Conservation (phyloP, 2,888 invertebrate genomes). For the Sesamia inferens region DNA sequence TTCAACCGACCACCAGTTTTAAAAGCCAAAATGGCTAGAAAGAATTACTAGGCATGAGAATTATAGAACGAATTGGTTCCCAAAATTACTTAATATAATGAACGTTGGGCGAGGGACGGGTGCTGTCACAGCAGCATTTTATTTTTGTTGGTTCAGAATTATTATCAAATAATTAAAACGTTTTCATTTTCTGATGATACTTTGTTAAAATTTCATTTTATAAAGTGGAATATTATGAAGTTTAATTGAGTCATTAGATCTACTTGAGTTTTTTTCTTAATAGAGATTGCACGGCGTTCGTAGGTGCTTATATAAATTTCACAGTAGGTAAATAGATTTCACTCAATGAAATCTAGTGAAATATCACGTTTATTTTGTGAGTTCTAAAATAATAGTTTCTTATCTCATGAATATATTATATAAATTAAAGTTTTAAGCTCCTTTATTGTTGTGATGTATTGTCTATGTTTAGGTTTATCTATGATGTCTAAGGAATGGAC, state of each 20-base stretch:
- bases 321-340: not conserved
- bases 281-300: too few species aligned
- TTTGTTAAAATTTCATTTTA: not conserved
- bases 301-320: too few species aligned
- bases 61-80: slow-evolving; percentile 25
- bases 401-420: slow-evolving; percentile 19
- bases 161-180: slow-evolving; percentile 17
- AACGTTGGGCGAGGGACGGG: not conserved
- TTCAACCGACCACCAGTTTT: too few species aligned
- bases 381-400: slow-evolving; percentile 13
- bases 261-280: not conserved
- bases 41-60: too few species aligned
- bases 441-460: too few species aligned
- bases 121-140: not conserved
- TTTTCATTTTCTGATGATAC: too few species aligned
- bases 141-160: slow-evolving; percentile 14
- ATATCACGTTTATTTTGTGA: slow-evolving; percentile 12
- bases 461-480: too few species aligned
- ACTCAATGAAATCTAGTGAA: too few species aligned
- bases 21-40: too few species aligned
- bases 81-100: slow-evolving; percentile 30
- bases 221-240: not conserved
- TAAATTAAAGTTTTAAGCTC: slow-evolving; percentile 5
- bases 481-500: too few species aligned
- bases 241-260: not conserved